Percentiles rank a stretch among this genome's conserved stretches.
Conservation (phyloP, 2,113 vertebrate genomes). For the Oxyura jamaicensis region DNA sequence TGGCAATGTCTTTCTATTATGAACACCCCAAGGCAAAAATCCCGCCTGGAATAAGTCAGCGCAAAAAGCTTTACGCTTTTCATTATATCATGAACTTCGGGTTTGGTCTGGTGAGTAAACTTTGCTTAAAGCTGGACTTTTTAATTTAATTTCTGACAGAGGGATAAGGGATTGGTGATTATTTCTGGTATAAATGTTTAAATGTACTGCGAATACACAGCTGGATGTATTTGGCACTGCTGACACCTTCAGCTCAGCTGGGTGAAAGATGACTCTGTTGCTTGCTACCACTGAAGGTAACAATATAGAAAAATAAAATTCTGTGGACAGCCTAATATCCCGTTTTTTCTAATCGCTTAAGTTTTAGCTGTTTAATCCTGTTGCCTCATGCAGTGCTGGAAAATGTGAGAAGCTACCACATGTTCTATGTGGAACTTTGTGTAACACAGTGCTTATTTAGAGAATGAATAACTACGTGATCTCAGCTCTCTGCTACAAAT, state of each 20-base stretch:
- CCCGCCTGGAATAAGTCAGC: constrained; percentile 26
- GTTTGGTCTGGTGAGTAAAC: constrained; percentile 46
- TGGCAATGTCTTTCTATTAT: constrained; percentile 30
- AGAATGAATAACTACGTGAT: neutral
- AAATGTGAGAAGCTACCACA: neutral
- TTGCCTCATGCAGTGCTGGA: neutral
- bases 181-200: neutral
- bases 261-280: neutral
- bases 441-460: neutral
- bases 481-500: neutral
- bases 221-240: neutral
- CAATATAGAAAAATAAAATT: neutral
- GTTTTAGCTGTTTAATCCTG: neutral
- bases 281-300: neutral
- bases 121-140: neutral
- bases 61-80: neutral
- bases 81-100: neutral
- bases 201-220: neutral
- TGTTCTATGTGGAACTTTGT: neutral
- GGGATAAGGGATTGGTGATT: neutral
- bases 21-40: constrained; percentile 34
- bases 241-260: neutral
- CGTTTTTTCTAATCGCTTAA: neutral
- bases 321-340: neutral
- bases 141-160: neutral